phyloP scores from a whole-genome alignment of 2,113 vertebrate genomes.

The Anolis sagrei region DNA sequence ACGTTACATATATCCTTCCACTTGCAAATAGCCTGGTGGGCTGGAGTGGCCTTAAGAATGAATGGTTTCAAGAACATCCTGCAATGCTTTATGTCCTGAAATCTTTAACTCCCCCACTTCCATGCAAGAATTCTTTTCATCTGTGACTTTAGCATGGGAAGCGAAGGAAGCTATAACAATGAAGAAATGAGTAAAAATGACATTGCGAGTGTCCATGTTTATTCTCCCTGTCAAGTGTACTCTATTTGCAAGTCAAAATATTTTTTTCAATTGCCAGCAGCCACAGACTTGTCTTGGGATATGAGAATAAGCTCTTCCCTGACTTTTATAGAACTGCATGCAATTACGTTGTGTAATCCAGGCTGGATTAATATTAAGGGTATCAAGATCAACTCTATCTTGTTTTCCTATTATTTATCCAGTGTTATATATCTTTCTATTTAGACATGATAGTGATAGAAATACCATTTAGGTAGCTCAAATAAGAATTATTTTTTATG shows the following conservation, averaged over 20 bases:
- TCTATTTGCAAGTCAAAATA: constrained; percentile 30
- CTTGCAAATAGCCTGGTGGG: constrained; percentile 23
- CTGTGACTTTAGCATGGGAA: neutral
- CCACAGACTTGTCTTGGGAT: neutral
- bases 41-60: constrained; percentile 36
- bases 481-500: neutral
- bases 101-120: neutral
- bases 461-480: neutral
- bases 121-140: neutral
- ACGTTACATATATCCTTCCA: neutral
- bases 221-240: constrained; percentile 20
- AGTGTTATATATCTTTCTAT: neutral
- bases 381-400: neutral
- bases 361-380: neutral
- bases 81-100: neutral
- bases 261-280: constrained; percentile 19
- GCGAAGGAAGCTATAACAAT: neutral
- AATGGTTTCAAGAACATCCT: constrained; percentile 50
- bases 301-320: constrained; percentile 14
- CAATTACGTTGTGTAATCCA: constrained; percentile 1
- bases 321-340: neutral
- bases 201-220: constrained; percentile 2
- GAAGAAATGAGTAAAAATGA: constrained; percentile 4
- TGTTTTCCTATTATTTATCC: neutral
- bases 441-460: neutral